A percentile compares a stretch with the other conserved stretches of the same genome.
Conservation (phyloP, 1,140 invertebrate species). For the Drosophila pseudoobscura region DNA sequence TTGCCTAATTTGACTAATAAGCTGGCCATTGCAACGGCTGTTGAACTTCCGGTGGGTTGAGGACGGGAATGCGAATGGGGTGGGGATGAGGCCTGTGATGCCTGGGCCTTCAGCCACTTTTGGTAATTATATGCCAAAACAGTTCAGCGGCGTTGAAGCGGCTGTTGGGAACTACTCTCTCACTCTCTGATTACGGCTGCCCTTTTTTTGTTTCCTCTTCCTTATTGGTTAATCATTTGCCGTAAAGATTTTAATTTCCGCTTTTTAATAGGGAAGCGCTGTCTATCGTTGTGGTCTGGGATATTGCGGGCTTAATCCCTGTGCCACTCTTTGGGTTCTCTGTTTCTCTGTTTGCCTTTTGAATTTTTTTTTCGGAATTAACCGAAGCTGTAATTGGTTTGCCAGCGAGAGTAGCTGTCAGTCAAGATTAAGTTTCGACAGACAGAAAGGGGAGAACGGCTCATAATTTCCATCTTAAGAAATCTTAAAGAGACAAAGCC, state of each 20-base stretch:
- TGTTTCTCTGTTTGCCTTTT: conserved; percentile 51
- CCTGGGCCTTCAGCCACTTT: conserved; percentile 59
- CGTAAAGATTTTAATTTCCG: conserved; percentile 82
- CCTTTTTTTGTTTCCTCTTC: conserved; percentile 45
- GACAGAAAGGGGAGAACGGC: conserved; percentile 8
- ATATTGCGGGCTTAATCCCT: conserved; percentile 1
- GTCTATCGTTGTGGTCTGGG: conserved; percentile 39
- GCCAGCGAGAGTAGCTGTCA: conserved; percentile 32
- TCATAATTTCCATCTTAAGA: conserved; percentile 25
- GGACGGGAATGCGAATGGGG: not conserved
- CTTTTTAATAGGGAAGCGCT: conserved; percentile 60
- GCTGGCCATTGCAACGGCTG: conserved; percentile 78
- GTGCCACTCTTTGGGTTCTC: conserved; percentile 20
- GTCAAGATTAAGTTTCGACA: conserved; percentile 26
- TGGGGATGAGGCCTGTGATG: conserved; percentile 29
- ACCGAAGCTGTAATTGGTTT: conserved; percentile 41
- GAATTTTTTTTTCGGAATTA: conserved; percentile 54
- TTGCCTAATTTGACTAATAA: conserved; percentile 79
- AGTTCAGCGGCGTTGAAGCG: conserved; percentile 58
- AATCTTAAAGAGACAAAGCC: not conserved
- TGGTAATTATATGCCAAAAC: conserved; percentile 77
- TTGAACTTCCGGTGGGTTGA: conserved; percentile 62
- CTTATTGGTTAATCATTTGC: conserved; percentile 80
- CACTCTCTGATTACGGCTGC: conserved; percentile 7
- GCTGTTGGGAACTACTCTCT: conserved; percentile 30